These are phyloP conservation scores for Lasioglossum vierecki DNA, from an alignment of 2,888 invertebrate genomes.

Conservation along the genomic window DNA sequence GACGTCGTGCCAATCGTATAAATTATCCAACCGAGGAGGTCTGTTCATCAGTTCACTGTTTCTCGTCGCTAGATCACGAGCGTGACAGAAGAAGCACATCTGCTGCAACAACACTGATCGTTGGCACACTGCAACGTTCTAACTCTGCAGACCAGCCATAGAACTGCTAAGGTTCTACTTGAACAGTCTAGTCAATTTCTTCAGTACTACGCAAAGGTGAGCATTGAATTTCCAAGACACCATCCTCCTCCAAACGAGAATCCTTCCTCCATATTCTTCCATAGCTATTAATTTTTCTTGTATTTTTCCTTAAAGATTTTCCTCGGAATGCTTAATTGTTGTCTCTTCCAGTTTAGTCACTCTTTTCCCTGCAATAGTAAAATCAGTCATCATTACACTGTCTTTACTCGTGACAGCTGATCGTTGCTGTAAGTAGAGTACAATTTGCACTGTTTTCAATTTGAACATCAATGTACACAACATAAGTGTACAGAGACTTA, in stretches of 20 bases:
- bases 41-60: slow-evolving; percentile 68
- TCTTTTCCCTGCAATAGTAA: too few relatives aligned
- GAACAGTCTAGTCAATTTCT: slow-evolving; percentile 64
- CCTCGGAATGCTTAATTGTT: too few relatives aligned
- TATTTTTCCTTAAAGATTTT: background rate
- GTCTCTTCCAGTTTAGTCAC: too few relatives aligned
- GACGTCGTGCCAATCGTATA: slow-evolving; percentile 71
- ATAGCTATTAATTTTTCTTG: background rate
- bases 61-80: slow-evolving; percentile 49
- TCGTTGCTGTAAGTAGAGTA: too few relatives aligned
- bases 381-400: too few relatives aligned
- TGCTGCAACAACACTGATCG: background rate
- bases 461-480: too few relatives aligned
- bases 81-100: slow-evolving; percentile 42
- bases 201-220: slow-evolving; percentile 70
- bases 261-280: background rate
- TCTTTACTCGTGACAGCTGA: too few relatives aligned
- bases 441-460: too few relatives aligned
- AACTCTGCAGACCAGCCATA: slow-evolving; percentile 40
- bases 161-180: slow-evolving; percentile 72
- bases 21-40: slow-evolving; percentile 64
- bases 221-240: background rate
- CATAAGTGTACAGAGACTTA: too few relatives aligned
- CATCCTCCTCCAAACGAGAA: background rate
- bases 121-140: background rate